Base-by-base conservation (phyloP, 2,888 invertebrate species). In the Chrysodeixis includens region DNA sequence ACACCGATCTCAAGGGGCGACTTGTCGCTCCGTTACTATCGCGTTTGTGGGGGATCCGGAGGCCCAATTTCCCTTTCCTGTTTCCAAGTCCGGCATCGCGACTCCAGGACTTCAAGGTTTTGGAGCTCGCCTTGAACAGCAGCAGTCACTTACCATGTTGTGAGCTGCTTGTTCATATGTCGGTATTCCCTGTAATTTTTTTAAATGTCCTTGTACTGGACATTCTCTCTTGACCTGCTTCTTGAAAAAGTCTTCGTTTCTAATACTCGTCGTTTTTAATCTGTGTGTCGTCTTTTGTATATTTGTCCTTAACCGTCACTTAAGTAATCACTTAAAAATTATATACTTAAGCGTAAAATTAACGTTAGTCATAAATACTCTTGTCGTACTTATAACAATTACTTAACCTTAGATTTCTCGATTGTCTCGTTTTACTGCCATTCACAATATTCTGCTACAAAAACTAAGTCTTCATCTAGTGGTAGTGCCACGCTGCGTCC, bases 111-210 rank as follows among this genome's bases (percentile, higher is more conserved):
- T n/a, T n/a, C n/a, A 4, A 6, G n/a, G n/a, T 5, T 4, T 40
- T 40, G 40, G n/a, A 40, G 40, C 53, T 46, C 40, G 49, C 53
- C 63, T 46, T 54, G 18, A 16, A 46, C 26, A 10, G 22, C 1
- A 40, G 40, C 40, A 26, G 14, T 40, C 40, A 40, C 40, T 40
- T 40, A 40, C n/a, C 40, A 40, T 40, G n/a, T 40, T n/a, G 40
- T 40, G 40, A n/a, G 40, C n/a, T 40, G 40, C n/a, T 40, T n/a
- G 40, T 40, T 40, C 40, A 40, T 3, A n/a, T n/a, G 40, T n/a
- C 40, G 40, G 40, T 5, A 40, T 40, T n/a, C n/a, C n/a, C n/a
- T 40, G 4, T n/a, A 40, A n/a, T 6, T 26, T 6, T 6, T 26
- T 6, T 6, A 4, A 35, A 4, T 4, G 26, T 6, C 26, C 4